Base-by-base conservation (phyloP, 2,888 invertebrate genomes). In the Bhutanitis thaidina region DNA sequence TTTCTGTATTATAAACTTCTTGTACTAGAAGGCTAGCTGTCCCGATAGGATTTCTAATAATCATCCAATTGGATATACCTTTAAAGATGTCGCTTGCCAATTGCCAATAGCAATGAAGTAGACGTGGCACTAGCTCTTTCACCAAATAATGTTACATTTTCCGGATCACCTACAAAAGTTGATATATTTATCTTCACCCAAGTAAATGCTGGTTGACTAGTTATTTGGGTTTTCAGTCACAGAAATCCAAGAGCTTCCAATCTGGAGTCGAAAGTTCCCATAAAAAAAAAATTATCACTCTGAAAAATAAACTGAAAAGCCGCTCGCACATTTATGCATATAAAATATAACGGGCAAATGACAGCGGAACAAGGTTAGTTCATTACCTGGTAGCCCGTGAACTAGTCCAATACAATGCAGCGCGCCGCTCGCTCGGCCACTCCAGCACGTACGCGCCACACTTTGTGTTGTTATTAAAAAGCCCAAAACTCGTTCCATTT, bases 161-260 rank as follows among this genome's bases (percentile, higher is more conserved):
- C 77, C 7, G 82, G 78, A 56, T 88, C 83, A 7, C 88, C 88
- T n/a, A 86, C 86, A 52, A 89, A 88, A 0, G 78, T 76, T 14
- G 72, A 80, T 13, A 89, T 84, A 57, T 88, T 89, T 54, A 74
- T 79, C 60, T 83, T 78, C 0, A 89, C 71, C 88, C 88, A 89
- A 56, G 67, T 77, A n/a, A 89, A 60, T 8, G 88, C 88, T 38
- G 85, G 80, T 84, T n/a, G n/a, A n/a, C n/a, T n/a, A n/a, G n/a
- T n/a, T n/a, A n/a, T n/a, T n/a, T n/a, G 72, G 1, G 75, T 85
- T 2, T 80, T 78, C 7, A 89, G 67, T 57, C 88, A 87, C 12
- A 79, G 57, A 47, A 87, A 89, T 0, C 88, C 88, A n/a, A 87
- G 63, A 1, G 71, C 71, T 16, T 84, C 85, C 44, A 89, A 71